Evolutionary conservation across 2,113 vertebrate species (phyloP).

Genomic region (Hippolais icterina): DNA sequence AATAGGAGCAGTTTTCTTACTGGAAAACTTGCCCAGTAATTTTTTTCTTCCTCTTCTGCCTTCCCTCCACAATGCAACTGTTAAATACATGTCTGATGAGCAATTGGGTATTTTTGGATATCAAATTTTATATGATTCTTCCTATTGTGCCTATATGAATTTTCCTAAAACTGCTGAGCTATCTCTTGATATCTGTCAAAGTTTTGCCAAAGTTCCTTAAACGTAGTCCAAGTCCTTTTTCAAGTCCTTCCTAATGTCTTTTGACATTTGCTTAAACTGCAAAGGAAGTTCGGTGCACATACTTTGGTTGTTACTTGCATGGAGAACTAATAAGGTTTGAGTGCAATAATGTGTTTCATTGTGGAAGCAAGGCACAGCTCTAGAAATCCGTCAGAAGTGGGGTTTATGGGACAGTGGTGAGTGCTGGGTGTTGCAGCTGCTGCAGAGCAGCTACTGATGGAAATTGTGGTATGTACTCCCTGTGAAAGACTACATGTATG

Average conservation of each 20-base stretch:
- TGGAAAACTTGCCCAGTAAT: neutral
- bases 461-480: rapidly evolving
- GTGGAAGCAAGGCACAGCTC: neutral
- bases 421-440: neutral
- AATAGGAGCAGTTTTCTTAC: neutral
- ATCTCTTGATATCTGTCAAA: neutral
- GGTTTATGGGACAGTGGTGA: neutral
- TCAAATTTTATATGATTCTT: neutral
- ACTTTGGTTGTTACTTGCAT: neutral
- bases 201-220: neutral
- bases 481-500: neutral
- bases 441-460: neutral
- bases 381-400: neutral
- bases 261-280: neutral
- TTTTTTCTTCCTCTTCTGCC: rapidly evolving
- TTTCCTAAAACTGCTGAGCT: neutral
- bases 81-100: neutral
- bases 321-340: neutral
- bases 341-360: neutral
- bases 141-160: neutral
- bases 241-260: neutral
- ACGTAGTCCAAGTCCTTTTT: neutral
- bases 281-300: neutral
- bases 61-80: neutral
- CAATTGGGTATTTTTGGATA: neutral